phyloP scores from a whole-genome alignment of 2,888 invertebrate genomes.

The Lypha dubia region DNA sequence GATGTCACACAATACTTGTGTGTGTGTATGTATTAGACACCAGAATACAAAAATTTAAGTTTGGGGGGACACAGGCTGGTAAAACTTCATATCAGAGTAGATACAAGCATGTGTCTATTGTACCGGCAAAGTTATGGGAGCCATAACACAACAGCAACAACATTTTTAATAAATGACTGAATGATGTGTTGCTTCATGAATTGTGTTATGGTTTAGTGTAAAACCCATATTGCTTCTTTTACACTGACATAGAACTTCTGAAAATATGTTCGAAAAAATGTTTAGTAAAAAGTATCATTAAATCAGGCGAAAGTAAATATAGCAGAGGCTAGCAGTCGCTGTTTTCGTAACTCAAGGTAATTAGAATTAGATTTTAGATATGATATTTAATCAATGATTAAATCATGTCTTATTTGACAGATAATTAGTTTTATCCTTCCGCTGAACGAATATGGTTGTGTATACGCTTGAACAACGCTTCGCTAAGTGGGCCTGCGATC shows the following conservation, averaged over 20 bases:
- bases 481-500: too few relatives aligned
- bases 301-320: too few relatives aligned
- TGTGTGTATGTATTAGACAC: neutral
- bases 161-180: constrained; percentile 46
- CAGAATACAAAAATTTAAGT: neutral
- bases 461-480: too few relatives aligned
- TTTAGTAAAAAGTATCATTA: neutral
- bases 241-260: neutral
- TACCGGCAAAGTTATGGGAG: constrained; percentile 41
- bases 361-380: too few relatives aligned
- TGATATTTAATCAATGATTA: too few relatives aligned
- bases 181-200: neutral
- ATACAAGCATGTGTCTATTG: neutral
- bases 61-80: neutral
- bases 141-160: constrained; percentile 51
- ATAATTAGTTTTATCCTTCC: too few relatives aligned
- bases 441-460: too few relatives aligned
- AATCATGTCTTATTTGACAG: too few relatives aligned
- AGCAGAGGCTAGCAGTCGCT: too few relatives aligned
- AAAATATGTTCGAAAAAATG: neutral
- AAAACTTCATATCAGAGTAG: neutral
- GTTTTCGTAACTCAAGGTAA: too few relatives aligned
- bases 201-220: neutral
- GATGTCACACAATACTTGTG: neutral
- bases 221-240: neutral